Evolutionary conservation across 2,888 invertebrate genomes (phyloP), one percentile per base, ranked within the genome.

Genomic region (Leucozona laternaria): DNA sequence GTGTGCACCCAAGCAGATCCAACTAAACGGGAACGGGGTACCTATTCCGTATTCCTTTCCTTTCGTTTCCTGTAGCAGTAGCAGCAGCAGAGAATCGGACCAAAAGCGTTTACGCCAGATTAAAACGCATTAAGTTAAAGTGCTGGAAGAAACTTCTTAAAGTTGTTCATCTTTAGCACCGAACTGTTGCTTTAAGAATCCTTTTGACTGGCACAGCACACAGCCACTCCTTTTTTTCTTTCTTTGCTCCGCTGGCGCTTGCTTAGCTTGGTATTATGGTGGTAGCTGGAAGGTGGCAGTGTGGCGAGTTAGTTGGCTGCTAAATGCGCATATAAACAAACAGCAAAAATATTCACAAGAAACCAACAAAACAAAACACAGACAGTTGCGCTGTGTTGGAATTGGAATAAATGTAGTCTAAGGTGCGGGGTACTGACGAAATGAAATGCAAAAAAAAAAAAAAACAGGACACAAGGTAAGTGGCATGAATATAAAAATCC

Each of bases 101-200:
- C 66, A 72, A 72, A 58, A 72, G 43, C 64, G 40, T 80, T 84
- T 80, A 84, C 76, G 71, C 71, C 76, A 80, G 80, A 85, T 85
- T 85, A 77, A 80, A 85, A 85, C 76, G 71, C 80, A 80, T 84
- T 80, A 84, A 80, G 60, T 66, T 76, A 53, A 84, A 84, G 53
- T 76, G 66, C 84, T 85, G 80, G 80, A 85, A 80, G 68, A 77
- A 80, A 80, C 58, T 79, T 79, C 70, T 79, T 79, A 55, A 79
- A 83, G 79, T 75, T 73, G 75, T 83, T 70, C 68, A 73, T 73
- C 48, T 64, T 79, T 25, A 79, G 57, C 37, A 50, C 37, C 31
- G 75, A 17, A 20, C 53, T 68, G 20, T 58, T 78, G 40, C 71
- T 71, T 78, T 71, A 55, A 62, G 71, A 68, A 68, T 48, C 57